These are phyloP conservation scores for Harpagifer antarcticus DNA, from an alignment of 2,797 vertebrate species.

Conservation along the genomic window DNA sequence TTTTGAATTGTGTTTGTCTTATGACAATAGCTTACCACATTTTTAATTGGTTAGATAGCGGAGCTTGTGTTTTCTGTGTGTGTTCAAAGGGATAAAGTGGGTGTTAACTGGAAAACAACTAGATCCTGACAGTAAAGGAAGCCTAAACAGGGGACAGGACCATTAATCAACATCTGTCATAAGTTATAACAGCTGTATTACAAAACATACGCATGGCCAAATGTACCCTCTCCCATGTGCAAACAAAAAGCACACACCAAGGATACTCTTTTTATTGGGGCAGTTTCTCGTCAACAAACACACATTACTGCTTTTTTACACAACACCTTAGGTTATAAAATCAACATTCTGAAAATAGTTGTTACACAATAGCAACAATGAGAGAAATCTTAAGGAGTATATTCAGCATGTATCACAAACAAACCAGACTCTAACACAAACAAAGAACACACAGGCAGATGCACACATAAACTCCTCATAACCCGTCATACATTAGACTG, in stretches of 20 bases:
- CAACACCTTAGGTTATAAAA: neutral
- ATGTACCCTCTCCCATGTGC: constrained; percentile 19
- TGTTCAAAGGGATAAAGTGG: constrained; percentile 45
- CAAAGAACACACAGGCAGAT: constrained; percentile 8
- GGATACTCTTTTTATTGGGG: neutral
- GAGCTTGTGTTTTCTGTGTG: constrained; percentile 32
- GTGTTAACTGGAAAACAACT: constrained; percentile 42
- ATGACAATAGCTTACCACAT: neutral
- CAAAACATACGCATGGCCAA: constrained; percentile 30
- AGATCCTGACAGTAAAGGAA: constrained; percentile 56
- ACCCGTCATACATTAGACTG: constrained; percentile 49
- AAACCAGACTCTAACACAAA: constrained; percentile 15
- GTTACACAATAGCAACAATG: constrained; percentile 10
- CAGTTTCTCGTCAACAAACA: constrained; percentile 30
- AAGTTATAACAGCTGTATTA: constrained; percentile 58
- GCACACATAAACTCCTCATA: constrained; percentile 24
- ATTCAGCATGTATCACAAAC: neutral
- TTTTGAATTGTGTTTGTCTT: constrained; percentile 21
- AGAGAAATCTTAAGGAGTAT: neutral
- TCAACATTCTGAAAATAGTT: constrained; percentile 13
- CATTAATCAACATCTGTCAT: constrained; percentile 51
- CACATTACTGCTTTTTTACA: neutral
- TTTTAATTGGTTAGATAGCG: constrained; percentile 41
- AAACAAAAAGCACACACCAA: constrained; percentile 17
- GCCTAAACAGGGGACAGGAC: constrained; percentile 54